Conservation (phyloP, 2,797 vertebrate species). For the Anniella stebbinsi region DNA sequence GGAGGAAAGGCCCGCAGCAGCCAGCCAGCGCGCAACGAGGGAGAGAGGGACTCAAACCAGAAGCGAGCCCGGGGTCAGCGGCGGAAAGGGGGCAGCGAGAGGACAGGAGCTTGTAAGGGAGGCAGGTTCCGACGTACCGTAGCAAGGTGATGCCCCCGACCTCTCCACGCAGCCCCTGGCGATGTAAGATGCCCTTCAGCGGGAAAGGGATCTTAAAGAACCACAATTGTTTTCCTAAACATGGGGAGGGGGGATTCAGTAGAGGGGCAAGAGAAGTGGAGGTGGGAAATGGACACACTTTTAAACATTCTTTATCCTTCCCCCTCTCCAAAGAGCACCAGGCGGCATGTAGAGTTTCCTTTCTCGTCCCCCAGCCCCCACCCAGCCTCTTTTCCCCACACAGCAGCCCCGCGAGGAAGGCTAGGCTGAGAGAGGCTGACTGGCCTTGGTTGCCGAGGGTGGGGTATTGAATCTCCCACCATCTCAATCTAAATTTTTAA, state of each 20-base stretch:
- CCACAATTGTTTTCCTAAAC: background rate
- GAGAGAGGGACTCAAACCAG: background rate
- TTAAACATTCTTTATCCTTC: background rate
- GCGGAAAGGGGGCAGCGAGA: background rate
- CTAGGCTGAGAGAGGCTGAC: background rate
- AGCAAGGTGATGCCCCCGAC: background rate
- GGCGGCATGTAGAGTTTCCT: background rate
- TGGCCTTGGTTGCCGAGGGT: background rate
- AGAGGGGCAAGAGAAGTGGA: no score
- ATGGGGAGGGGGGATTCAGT: background rate
- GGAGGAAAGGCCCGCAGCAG: constrained; percentile 50
- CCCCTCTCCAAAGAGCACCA: background rate
- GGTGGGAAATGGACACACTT: background rate
- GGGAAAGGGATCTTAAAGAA: background rate
- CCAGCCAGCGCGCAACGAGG: constrained; percentile 35
- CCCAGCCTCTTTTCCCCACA: no score
- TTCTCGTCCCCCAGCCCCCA: background rate
- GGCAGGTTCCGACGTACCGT: background rate
- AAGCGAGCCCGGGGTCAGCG: background rate
- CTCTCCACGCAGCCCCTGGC: background rate
- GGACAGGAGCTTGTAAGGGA: background rate
- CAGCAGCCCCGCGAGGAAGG: background rate
- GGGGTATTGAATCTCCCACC: background rate
- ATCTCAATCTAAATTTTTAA: background rate
- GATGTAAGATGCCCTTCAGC: background rate